Conservation (phyloP, 2,888 invertebrate genomes). For the Tiphia femorata region DNA sequence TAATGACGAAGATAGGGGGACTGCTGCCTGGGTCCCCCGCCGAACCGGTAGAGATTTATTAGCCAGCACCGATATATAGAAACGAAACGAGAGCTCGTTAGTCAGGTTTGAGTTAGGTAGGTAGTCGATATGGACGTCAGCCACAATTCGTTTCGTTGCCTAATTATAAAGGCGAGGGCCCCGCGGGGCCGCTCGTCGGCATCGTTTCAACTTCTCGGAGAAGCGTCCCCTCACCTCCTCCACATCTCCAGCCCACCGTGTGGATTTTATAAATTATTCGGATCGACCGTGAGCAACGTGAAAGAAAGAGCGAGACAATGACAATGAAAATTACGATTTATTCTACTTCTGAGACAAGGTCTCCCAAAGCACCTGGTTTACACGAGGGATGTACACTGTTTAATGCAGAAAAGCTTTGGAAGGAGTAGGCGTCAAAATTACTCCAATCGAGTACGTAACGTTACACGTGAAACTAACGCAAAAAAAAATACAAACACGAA, state of each 20-base stretch:
- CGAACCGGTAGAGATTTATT: constrained; percentile 61
- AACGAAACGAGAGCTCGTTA: constrained; percentile 64
- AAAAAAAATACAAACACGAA: too few relatives aligned
- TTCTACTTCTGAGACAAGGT: too few relatives aligned
- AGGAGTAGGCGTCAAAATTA: too few relatives aligned
- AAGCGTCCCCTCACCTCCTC: constrained; percentile 5
- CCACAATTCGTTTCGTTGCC: constrained; percentile 64
- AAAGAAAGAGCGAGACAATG: neutral
- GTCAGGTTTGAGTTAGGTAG: constrained; percentile 59
- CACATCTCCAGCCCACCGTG: constrained; percentile 37
- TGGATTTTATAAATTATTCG: constrained; percentile 58
- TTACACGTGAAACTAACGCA: too few relatives aligned
- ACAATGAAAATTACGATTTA: neutral
- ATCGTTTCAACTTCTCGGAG: constrained; percentile 53
- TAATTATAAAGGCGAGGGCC: constrained; percentile 63
- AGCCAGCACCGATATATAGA: constrained; percentile 41
- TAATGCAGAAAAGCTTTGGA: too few relatives aligned
- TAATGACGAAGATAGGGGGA: constrained; percentile 62
- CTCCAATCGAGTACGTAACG: too few relatives aligned
- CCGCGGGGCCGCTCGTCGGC: constrained; percentile 44
- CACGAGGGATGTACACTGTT: too few relatives aligned
- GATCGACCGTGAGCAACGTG: constrained; percentile 15
- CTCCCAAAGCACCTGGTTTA: too few relatives aligned
- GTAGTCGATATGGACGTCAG: constrained; percentile 65
- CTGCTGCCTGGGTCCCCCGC: too few relatives aligned